Percentiles rank a stretch among this genome's conserved stretches.
These are phyloP conservation scores for Salvator merianae DNA, from an alignment of 2,113 vertebrate species.

Conservation along the genomic window DNA sequence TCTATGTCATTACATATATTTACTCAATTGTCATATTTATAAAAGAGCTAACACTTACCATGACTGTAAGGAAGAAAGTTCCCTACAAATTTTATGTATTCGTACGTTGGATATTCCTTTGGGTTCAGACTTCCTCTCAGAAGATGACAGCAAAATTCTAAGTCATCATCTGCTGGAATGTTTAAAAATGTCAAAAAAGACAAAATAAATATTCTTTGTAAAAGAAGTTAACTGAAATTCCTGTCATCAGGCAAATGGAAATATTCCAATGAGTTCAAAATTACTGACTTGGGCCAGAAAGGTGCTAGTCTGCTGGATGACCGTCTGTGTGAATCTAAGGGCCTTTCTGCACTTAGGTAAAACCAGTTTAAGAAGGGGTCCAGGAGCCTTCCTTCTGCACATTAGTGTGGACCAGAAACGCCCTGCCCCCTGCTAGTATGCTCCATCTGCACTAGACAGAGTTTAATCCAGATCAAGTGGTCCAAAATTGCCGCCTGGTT, in stretches of 20 bases:
- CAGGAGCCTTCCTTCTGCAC: too few relatives aligned
- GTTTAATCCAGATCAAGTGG: too few relatives aligned
- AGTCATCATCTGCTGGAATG: slow-evolving; percentile 79
- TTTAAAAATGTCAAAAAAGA: slow-evolving; percentile 60
- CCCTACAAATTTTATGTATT: slow-evolving; percentile 87
- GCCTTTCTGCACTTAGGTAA: too few relatives aligned
- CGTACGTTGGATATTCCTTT: slow-evolving; percentile 86
- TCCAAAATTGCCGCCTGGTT: too few relatives aligned
- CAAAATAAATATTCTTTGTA: slow-evolving; percentile 61
- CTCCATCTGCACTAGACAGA: too few relatives aligned
- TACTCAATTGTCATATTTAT: slow-evolving; percentile 46
- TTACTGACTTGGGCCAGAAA: neutral
- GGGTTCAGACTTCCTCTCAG: slow-evolving; percentile 85
- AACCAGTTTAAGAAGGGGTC: too few relatives aligned
- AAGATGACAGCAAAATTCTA: slow-evolving; percentile 88
- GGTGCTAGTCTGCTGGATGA: neutral
- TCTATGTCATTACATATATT: slow-evolving; percentile 60
- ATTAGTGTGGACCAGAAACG: too few relatives aligned
- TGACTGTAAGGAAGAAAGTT: slow-evolving; percentile 83
- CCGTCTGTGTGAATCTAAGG: neutral
- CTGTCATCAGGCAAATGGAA: slow-evolving; percentile 37
- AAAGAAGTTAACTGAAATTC: slow-evolving; percentile 51
- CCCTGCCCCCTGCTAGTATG: too few relatives aligned
- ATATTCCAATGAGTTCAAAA: neutral
- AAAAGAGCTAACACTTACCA: slow-evolving; percentile 77